Conservation (phyloP, 2,888 invertebrate genomes). For the Caenorhabditis uteleia region DNA sequence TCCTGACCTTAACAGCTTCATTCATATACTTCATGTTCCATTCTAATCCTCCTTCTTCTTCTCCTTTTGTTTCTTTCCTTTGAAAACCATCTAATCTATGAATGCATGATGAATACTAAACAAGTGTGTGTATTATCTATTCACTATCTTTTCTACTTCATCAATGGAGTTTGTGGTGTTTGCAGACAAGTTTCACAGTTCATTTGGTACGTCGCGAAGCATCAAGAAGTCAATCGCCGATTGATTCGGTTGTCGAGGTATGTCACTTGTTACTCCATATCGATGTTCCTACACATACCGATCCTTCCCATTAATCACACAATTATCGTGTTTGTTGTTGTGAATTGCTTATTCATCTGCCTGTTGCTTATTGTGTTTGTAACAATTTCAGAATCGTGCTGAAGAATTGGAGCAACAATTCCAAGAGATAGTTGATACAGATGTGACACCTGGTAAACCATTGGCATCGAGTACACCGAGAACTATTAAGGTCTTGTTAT, state of each 20-base stretch:
- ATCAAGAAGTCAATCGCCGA: constrained; percentile 7
- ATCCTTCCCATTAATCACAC: too few relatives aligned
- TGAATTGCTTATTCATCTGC: background rate
- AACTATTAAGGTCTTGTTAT: constrained; percentile 31
- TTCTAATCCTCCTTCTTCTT: background rate
- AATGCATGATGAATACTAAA: too few relatives aligned
- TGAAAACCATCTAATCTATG: too few relatives aligned
- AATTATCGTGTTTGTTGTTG: too few relatives aligned
- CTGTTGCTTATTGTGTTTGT: background rate
- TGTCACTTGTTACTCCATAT: background rate
- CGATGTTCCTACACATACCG: constrained; percentile 1
- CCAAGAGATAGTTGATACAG: constrained; percentile 14
- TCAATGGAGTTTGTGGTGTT: constrained; percentile 1
- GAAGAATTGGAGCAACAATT: constrained; percentile 24
- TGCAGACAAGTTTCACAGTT: constrained; percentile 46
- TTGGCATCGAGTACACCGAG: constrained; percentile 34
- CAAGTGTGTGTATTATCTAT: too few relatives aligned
- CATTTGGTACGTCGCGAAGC: constrained; percentile 35
- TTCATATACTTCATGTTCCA: constrained; percentile 2
- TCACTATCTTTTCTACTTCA: too few relatives aligned
- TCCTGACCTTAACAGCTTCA: too few relatives aligned
- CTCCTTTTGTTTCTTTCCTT: background rate
- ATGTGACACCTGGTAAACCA: constrained; percentile 17
- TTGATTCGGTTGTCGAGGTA: too few relatives aligned
- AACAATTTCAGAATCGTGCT: constrained; percentile 29